Base-by-base conservation (phyloP, 2,888 invertebrate genomes). In the Amaurobius ferox region DNA sequence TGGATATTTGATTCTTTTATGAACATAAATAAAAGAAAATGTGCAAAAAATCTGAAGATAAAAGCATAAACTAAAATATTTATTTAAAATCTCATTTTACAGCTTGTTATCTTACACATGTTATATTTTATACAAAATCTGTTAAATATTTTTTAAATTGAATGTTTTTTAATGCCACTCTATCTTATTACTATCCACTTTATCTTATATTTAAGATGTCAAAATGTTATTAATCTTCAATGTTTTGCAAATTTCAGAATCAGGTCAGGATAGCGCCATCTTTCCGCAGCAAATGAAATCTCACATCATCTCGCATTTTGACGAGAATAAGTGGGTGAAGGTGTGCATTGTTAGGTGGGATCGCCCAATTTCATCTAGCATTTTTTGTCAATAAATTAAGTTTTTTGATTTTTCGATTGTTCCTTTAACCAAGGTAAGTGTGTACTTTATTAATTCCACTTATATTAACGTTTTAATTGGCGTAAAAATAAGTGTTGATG, bases 251-350 rank as follows among this genome's bases (percentile, higher is more conserved):
- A 48, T 48, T 6, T 6, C 48, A 19, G n/a, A 67, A 67, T 35
- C 39, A 19, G 61, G 74, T 32, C 29, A 40, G 28, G 32, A 26
- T 66, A 76, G 76, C 76, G 76, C 76, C 76, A 76, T 76, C 76
- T 76, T 30, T 76, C 76, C 26, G 66, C 29, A 9, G 28, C 30
- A 66, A 62, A 72, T 35, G 30, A 64, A 72, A 32, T 71, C 74
- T 70, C 81, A 62, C 28, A 77, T 40, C 28, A 19, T 66, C 83
- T 64, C 71, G 83, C 67, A 80, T 55, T 80, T 80, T 35, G 40
- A 71, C 83, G 71, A n/a, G 76, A 76, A 70, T 76, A 19, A 62
- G 68, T 81, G 81, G 83, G 83, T 83, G 76, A 83, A 44, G 62
- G 76, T 83, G 83, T 76, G 7, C 30, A 30, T 48, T 26, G 32